Base-by-base conservation (phyloP, 2,113 vertebrate species). In the Leucosticte australis region DNA sequence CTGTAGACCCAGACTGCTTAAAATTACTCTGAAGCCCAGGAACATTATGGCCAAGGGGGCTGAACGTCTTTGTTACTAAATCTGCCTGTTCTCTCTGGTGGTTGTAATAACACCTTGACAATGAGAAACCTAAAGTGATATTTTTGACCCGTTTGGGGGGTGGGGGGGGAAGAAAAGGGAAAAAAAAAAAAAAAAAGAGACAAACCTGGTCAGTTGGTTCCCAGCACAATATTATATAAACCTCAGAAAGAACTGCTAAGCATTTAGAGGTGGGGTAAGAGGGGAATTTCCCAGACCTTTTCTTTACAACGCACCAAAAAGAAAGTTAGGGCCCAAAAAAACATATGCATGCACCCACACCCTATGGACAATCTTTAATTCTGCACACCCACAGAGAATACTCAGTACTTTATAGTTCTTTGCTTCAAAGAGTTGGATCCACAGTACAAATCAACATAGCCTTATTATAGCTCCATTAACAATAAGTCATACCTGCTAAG, bases 401-500 rank as follows among this genome's bases (percentile, higher is more conserved):
- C 50, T 73, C 52, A 63, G 35, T 57, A 44, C 63, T 88, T 82
- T 28, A 68, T 23, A 82, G 55, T 50, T 79, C 71, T 77, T 80
- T 65, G 90, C 50, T 83, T 94, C 73, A 70, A 94, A 88, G 85
- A 76, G 46, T 42, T 74, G 46, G 50, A 80, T 80, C 35, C 42
- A 35, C 1, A 0, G 47, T 63, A 41, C 60, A 78, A 90, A 88
- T 83, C 76, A 89, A 47, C 74, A 79, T 13, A 78, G 60, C 30
- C 39, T 59, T 77, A 65, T 74, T 95, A 88, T 7, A 86, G 68
- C 33, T 83, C 89, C 52, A 83, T 85, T 93, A 87, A 89, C 59
- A 94, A 63, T 56, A 89, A 91, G 83, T 68, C 57, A 57, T 83
- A 94, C 50, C 68, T 88, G 47, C 60, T 81, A 92, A 81, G 56